Evolutionary conservation across 2,888 invertebrate species (phyloP), one percentile per base, ranked within the genome.

Genomic region (Oligia strigilis): DNA sequence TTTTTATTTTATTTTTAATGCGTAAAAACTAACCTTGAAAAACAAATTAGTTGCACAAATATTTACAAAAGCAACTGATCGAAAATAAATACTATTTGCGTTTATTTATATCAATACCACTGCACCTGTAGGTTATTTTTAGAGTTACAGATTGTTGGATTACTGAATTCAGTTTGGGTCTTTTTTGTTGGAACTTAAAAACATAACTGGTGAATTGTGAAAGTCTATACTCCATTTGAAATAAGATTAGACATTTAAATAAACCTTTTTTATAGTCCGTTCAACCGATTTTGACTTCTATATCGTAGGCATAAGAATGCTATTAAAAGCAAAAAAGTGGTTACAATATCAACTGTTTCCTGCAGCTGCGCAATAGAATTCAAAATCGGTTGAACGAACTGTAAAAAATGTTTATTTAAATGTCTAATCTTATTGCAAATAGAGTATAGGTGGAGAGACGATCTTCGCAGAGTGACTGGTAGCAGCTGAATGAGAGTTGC

Each of bases 71-170:
- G 49, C 36, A 80, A 75, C 58, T 69, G 74, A 70, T 43, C 62
- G 60, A 72, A 78, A 75, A 79, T 75, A 72, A 58, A 75, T 77
- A 40, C 69, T 67, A 71, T 75, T 78, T 71, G 60, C 73, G 72
- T 72, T 67, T 72, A 58, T 52, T 40, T 78, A 46, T 78, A 73
- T 75, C 23, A 46, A 75, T 77, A 79, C 6, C 43, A 13, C 29
- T 46, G 49, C 81, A 80, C 67, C 72, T 75, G 87, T 40, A 17
- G n/a, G 23, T 75, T 87, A 83, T 83, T 79, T 70, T 23, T 43
- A 77, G 74, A 72, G 19, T 40, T 58, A 43, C n/a, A 13, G 65
- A 43, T 62, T 72, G 69, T 66, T 17, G 65, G 64, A 17, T 80
- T 75, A 72, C 64, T 77, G 49, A 55, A 52, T 64, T 77, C 11